A percentile compares a stretch with the other conserved stretches of the same genome.
Conservation (phyloP, 2,113 vertebrate genomes). For the Lipotes vexillifer region DNA sequence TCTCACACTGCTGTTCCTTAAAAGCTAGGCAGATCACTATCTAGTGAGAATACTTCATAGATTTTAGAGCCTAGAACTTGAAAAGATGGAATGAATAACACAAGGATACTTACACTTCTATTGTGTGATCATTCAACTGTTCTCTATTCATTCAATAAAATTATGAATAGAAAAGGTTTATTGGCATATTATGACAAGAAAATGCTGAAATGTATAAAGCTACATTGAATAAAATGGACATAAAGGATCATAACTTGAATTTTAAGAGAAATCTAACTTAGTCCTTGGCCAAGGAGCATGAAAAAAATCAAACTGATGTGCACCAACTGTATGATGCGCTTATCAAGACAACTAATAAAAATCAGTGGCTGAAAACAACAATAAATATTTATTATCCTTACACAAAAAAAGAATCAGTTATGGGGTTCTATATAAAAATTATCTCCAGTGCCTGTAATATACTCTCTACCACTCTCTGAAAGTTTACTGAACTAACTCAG, state of each 20-base stretch:
- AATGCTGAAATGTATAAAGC: background rate
- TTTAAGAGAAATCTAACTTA: background rate
- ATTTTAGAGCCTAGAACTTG: background rate
- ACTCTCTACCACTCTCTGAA: background rate
- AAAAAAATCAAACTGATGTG: background rate
- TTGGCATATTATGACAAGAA: background rate
- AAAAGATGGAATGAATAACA: background rate
- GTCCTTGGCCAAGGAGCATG: background rate
- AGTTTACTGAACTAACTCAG: background rate
- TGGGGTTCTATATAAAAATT: background rate
- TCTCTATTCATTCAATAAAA: background rate
- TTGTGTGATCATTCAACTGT: background rate
- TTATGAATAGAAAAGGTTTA: background rate
- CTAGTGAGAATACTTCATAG: background rate
- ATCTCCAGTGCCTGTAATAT: background rate
- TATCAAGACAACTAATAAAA: background rate
- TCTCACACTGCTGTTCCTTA: background rate
- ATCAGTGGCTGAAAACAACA: background rate
- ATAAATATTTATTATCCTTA: background rate
- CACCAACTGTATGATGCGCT: background rate
- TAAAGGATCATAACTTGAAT: background rate
- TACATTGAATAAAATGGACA: background rate
- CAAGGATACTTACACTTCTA: background rate
- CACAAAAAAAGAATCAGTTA: background rate
- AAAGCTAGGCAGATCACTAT: background rate